Percentiles rank a stretch among this genome's conserved stretches.
phyloP scores from a whole-genome alignment of 1,140 invertebrate genomes.

The Bombus fervidus region DNA sequence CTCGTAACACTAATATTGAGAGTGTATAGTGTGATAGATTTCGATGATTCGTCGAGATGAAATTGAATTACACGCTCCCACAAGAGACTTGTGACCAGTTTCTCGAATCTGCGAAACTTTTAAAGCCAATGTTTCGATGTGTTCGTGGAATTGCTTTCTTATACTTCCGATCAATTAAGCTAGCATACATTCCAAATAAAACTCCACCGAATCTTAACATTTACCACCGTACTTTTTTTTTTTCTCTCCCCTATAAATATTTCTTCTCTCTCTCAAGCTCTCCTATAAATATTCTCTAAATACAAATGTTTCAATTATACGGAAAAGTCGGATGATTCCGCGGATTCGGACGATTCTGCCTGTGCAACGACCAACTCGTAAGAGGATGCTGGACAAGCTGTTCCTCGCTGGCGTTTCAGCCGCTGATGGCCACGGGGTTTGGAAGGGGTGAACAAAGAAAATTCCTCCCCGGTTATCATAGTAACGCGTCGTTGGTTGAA shows the following conservation, averaged over 20 bases:
- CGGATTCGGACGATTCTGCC: background rate
- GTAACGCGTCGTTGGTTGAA: slow-evolving; percentile 58
- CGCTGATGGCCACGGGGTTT: background rate
- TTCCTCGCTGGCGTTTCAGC: background rate
- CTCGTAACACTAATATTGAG: too few species aligned
- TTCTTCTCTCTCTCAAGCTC: too few species aligned
- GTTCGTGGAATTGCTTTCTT: too few species aligned
- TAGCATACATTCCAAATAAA: background rate
- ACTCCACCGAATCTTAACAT: background rate
- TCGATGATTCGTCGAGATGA: too few species aligned
- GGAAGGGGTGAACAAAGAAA: slow-evolving; percentile 39
- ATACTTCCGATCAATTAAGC: background rate
- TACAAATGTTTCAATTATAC: background rate
- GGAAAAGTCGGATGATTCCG: background rate
- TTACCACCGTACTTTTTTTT: background rate
- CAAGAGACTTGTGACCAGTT: too few species aligned
- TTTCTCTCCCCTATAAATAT: background rate
- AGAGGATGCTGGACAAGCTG: background rate
- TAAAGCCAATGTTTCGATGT: too few species aligned
- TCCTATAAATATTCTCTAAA: background rate
- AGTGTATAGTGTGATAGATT: too few species aligned
- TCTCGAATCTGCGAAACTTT: too few species aligned
- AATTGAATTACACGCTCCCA: too few species aligned
- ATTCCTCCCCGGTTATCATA: slow-evolving; percentile 64
- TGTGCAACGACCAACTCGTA: background rate